These are phyloP conservation scores for Nicator chloris DNA, from an alignment of 2,113 vertebrate genomes.

Conservation along the genomic window DNA sequence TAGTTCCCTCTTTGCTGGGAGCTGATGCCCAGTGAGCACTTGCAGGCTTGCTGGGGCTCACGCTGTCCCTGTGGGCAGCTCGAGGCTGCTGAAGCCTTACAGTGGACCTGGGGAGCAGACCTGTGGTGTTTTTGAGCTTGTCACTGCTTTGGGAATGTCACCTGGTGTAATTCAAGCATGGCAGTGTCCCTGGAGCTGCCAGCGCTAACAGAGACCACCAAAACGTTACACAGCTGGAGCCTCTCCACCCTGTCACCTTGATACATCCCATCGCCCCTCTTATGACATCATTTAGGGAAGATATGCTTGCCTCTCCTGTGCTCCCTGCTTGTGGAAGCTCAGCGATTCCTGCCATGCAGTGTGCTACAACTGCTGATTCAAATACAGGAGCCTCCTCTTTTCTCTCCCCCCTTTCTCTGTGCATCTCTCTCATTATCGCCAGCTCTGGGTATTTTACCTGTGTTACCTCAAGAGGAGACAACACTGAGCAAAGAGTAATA, in stretches of 20 bases:
- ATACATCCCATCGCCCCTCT: neutral
- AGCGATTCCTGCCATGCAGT: accelerated
- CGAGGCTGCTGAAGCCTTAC: accelerated
- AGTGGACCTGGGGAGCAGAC: neutral
- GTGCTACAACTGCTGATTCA: neutral
- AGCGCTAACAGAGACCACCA: neutral
- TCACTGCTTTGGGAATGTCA: neutral
- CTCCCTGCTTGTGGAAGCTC: neutral
- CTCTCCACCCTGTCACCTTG: neutral
- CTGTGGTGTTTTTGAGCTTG: neutral
- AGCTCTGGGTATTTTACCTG: neutral
- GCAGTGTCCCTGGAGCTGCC: neutral
- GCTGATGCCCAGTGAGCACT: neutral
- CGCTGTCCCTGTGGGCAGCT: neutral
- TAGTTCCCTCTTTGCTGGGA: neutral
- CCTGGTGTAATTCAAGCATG: neutral
- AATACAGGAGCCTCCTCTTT: neutral
- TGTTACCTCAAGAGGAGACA: neutral
- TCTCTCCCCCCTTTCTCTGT: neutral
- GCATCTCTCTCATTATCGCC: neutral
- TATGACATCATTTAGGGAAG: neutral
- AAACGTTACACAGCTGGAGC: neutral
- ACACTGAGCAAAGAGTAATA: neutral
- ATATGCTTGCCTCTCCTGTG: neutral
- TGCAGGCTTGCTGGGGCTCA: neutral